Evolutionary conservation across 2,797 vertebrate species (phyloP).

Genomic region (Streptopelia turtur): DNA sequence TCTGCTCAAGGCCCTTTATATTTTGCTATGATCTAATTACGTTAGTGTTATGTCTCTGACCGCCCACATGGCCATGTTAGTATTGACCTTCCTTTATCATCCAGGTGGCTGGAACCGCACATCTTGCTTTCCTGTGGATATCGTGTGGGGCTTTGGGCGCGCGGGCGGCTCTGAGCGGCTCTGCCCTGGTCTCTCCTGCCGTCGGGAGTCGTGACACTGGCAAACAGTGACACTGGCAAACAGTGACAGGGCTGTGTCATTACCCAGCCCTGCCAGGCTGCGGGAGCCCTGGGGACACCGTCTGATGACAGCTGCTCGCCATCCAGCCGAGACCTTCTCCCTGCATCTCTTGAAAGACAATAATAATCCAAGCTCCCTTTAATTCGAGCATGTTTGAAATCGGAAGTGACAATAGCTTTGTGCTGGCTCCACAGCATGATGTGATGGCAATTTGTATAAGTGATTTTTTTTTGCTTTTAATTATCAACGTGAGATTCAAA

Average conservation of each 20-base stretch:
- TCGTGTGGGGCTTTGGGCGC: fast-evolving
- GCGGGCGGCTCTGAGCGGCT: neutral
- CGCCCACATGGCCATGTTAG: no score
- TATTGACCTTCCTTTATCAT: no score
- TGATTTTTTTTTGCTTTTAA: neutral
- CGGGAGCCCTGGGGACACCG: neutral
- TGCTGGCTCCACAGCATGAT: neutral
- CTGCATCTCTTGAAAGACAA: neutral
- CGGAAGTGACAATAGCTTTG: neutral
- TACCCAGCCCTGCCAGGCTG: neutral
- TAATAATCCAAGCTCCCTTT: neutral
- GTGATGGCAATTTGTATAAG: neutral
- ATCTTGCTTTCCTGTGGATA: no score
- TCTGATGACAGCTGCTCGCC: neutral
- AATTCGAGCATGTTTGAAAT: neutral
- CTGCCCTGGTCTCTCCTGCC: neutral
- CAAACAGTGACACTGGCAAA: neutral
- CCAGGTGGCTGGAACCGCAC: no score
- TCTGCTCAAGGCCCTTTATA: no score
- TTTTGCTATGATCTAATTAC: no score
- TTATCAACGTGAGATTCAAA: conserved; percentile 8
- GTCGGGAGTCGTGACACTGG: neutral
- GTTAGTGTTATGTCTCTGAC: no score
- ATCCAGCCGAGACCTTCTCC: neutral
- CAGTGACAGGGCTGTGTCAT: fast-evolving